Percentiles rank a stretch among this genome's conserved stretches.
Evolutionary conservation across 2,888 invertebrate genomes (phyloP).

Genomic region (Eupithecia tripunctaria): DNA sequence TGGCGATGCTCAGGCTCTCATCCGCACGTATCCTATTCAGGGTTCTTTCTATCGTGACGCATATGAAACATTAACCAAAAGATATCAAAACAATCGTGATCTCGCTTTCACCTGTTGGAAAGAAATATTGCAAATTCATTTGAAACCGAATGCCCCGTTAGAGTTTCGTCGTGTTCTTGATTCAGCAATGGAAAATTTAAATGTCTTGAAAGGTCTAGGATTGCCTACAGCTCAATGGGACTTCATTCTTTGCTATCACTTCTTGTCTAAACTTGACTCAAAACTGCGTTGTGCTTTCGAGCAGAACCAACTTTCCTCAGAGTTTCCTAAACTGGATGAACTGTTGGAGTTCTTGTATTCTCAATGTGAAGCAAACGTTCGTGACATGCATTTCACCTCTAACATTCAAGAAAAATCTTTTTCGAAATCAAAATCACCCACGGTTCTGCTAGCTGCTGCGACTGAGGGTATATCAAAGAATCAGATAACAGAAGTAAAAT

Average conservation of each 20-base stretch:
- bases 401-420: not conserved
- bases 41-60: too few relatives aligned
- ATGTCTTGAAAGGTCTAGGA: not conserved
- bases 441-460: not conserved
- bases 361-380: not conserved
- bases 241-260: not conserved
- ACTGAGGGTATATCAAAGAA: not conserved
- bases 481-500: not conserved
- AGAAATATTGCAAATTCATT: not conserved
- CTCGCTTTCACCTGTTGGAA: constrained; percentile 1
- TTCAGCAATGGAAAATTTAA: not conserved
- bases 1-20: too few relatives aligned
- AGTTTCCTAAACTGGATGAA: constrained; percentile 1
- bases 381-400: not conserved
- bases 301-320: not conserved
- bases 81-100: too few relatives aligned
- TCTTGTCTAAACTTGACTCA: not conserved
- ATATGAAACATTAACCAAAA: too few relatives aligned
- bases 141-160: not conserved
- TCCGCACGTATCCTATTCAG: too few relatives aligned
- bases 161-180: not conserved
- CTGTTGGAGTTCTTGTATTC: not conserved
- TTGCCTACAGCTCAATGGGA: not conserved
- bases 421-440: not conserved
- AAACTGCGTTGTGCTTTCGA: not conserved